Percentiles rank a stretch among this genome's conserved stretches.
Evolutionary conservation across 92 coral and sea anemone species (phyloP).

Genomic region (Epizoanthus fatuus): DNA sequence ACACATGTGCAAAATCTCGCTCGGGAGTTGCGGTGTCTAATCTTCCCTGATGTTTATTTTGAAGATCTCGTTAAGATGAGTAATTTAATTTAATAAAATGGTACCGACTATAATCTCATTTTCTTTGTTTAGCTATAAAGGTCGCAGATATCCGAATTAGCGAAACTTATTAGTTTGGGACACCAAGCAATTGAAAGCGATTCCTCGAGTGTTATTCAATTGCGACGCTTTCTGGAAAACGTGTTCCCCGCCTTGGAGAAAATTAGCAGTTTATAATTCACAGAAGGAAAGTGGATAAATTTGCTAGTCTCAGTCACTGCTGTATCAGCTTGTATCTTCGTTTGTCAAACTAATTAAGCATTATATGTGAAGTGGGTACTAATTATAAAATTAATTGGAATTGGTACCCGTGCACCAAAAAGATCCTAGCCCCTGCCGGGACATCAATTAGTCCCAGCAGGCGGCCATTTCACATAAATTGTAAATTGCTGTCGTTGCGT

Average conservation of each 20-base stretch:
- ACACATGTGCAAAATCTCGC: background rate
- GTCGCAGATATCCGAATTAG: background rate
- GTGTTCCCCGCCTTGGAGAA: background rate
- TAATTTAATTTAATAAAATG: conserved; percentile 15
- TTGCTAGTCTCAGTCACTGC: background rate
- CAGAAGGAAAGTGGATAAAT: background rate
- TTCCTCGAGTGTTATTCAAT: background rate
- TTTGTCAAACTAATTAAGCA: background rate
- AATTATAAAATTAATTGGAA: background rate
- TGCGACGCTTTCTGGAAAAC: background rate
- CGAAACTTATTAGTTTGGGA: background rate
- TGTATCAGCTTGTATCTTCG: background rate
- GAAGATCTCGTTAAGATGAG: conserved; percentile 17
- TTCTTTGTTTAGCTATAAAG: conserved; percentile 3
- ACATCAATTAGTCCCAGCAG: conserved; percentile 21
- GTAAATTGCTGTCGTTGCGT: too few species aligned
- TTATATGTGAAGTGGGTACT: background rate
- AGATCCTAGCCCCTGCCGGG: background rate
- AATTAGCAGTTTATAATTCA: background rate
- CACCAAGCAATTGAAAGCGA: background rate
- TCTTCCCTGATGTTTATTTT: conserved; percentile 9
- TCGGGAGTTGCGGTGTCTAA: background rate
- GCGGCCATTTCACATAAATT: background rate
- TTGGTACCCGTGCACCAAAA: background rate
- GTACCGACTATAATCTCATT: conserved; percentile 1